Conservation (phyloP, 2,888 invertebrate species). For the Calliphora vomitoria region DNA sequence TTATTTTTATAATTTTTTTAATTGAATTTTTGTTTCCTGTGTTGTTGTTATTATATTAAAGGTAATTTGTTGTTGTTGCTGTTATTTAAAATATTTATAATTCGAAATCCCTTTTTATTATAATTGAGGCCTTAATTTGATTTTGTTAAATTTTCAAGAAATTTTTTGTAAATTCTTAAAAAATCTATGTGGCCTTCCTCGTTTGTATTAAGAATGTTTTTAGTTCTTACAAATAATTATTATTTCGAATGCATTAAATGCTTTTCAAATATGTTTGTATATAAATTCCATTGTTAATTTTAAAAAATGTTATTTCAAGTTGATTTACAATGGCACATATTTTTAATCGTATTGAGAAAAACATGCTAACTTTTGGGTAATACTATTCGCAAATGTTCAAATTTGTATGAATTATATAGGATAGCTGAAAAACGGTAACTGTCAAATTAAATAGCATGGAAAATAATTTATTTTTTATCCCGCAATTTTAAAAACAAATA, state of each 20-base stretch:
- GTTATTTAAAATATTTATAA: conserved; percentile 57
- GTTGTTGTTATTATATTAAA: conserved; percentile 61
- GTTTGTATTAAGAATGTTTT: neutral
- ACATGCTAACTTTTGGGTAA: neutral
- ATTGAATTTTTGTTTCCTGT: conserved; percentile 71
- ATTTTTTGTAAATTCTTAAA: conserved; percentile 10
- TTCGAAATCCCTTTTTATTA: conserved; percentile 55
- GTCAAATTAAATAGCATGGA: too few relatives aligned
- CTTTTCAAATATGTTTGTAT: conserved; percentile 68
- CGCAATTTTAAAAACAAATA: too few relatives aligned
- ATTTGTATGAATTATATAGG: too few relatives aligned
- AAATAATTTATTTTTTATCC: too few relatives aligned
- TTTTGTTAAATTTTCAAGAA: conserved; percentile 19
- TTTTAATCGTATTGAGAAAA: conserved; percentile 16
- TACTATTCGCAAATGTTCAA: too few relatives aligned
- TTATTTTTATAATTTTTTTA: conserved; percentile 56
- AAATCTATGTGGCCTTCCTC: neutral
- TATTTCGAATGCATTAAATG: conserved; percentile 65
- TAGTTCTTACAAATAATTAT: conserved; percentile 39
- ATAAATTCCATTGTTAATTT: conserved; percentile 65
- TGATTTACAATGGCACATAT: conserved; percentile 36
- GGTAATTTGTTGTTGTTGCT: conserved; percentile 69
- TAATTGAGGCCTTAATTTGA: neutral
- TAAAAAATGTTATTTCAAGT: conserved; percentile 37
- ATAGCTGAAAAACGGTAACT: too few relatives aligned